Percentiles rank a stretch among this genome's conserved stretches.
Evolutionary conservation across 2,113 vertebrate species (phyloP).

Genomic region (Ceyx margarethae): DNA sequence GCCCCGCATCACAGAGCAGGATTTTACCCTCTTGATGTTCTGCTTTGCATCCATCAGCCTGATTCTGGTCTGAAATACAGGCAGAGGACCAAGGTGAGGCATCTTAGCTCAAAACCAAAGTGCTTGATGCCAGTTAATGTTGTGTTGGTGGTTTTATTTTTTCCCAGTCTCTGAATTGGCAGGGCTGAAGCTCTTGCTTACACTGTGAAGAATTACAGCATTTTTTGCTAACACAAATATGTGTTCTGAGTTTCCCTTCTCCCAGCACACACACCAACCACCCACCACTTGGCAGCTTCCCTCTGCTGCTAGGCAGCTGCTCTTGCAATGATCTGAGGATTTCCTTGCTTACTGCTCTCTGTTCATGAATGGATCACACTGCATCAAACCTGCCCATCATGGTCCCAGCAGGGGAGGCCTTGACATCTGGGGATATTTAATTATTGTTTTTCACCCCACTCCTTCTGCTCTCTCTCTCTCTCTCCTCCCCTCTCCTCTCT

Average conservation of each 20-base stretch:
- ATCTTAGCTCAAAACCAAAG: background rate
- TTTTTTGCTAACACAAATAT: slow-evolving; percentile 48
- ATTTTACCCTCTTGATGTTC: background rate
- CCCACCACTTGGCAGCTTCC: slow-evolving; percentile 62
- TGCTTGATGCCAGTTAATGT: background rate
- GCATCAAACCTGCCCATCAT: background rate
- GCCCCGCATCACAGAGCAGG: background rate
- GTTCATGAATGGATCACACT: background rate
- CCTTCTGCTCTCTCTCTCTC: background rate
- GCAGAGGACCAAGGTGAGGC: background rate
- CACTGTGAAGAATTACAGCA: slow-evolving; percentile 26
- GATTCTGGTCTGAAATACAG: background rate
- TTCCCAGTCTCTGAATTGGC: background rate
- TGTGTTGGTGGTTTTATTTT: background rate
- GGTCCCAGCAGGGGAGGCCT: background rate
- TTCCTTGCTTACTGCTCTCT: background rate
- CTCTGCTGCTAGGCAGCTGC: slow-evolving; percentile 47
- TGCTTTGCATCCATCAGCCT: background rate
- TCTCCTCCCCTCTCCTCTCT: fast-evolving
- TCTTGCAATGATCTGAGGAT: background rate
- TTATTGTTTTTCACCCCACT: background rate
- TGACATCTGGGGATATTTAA: background rate
- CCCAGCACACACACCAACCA: slow-evolving; percentile 22
- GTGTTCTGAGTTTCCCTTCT: slow-evolving; percentile 25
- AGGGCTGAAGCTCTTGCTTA: slow-evolving; percentile 54